phyloP scores from a whole-genome alignment of 2,113 vertebrate species.

The Callospermophilus lateralis region DNA sequence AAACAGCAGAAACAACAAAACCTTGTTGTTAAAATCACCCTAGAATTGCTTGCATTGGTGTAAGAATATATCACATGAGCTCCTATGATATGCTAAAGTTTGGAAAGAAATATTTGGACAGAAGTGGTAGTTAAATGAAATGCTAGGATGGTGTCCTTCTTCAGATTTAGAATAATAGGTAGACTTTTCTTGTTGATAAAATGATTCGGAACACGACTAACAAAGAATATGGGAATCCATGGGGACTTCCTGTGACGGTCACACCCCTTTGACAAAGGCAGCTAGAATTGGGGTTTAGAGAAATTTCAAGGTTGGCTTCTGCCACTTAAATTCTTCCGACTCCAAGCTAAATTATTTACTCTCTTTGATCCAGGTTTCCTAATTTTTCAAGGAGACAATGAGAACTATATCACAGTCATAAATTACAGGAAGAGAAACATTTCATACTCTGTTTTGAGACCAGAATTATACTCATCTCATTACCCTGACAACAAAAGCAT shows the following conservation, averaged over 20 bases:
- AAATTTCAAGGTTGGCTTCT: background rate
- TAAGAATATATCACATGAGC: background rate
- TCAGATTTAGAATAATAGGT: background rate
- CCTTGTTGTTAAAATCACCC: background rate
- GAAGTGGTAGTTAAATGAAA: background rate
- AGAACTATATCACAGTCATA: background rate
- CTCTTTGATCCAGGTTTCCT: background rate
- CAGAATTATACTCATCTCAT: background rate
- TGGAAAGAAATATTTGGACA: background rate
- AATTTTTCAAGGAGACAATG: slow-evolving; percentile 24
- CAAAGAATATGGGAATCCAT: background rate
- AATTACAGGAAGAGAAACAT: background rate
- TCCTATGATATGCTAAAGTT: background rate
- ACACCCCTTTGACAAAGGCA: background rate
- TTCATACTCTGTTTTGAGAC: background rate
- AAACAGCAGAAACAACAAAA: background rate
- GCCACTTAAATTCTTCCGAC: background rate
- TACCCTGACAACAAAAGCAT: background rate
- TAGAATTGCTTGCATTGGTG: background rate
- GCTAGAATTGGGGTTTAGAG: background rate
- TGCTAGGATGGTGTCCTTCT: background rate
- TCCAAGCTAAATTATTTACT: background rate
- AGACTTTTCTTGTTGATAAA: background rate
- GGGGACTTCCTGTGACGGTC: background rate
- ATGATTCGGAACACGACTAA: background rate